Evolutionary conservation across 2,888 invertebrate species (phyloP).

Genomic region (Sclerodermus sp.): DNA sequence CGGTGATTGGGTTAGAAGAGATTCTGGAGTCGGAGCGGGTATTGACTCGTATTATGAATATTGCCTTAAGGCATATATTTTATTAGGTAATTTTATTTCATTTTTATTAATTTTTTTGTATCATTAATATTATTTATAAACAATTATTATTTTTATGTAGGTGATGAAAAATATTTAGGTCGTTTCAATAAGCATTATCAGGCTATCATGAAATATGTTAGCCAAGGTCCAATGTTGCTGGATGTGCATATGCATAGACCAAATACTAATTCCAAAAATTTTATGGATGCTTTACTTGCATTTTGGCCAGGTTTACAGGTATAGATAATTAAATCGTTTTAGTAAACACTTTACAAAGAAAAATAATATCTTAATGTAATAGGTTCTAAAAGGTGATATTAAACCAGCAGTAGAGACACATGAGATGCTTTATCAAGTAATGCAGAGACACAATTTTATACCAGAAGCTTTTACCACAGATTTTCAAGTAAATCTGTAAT

Average conservation of each 20-base stretch:
- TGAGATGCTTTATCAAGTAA: slow-evolving; percentile 98
- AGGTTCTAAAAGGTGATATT: slow-evolving; percentile 84
- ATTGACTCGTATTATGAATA: slow-evolving; percentile 99
- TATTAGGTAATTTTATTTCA: slow-evolving; percentile 64
- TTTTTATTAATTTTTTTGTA: not conserved
- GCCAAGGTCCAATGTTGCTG: slow-evolving; percentile 90
- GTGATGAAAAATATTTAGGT: slow-evolving; percentile 90
- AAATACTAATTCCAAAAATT: slow-evolving; percentile 89
- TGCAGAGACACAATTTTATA: slow-evolving; percentile 95
- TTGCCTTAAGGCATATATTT: slow-evolving; percentile 94
- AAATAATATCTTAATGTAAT: slow-evolving; percentile 7
- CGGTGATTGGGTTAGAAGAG: slow-evolving; percentile 96
- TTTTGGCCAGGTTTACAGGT: slow-evolving; percentile 99
- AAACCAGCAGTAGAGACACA: slow-evolving; percentile 98
- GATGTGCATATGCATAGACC: slow-evolving; percentile 98
- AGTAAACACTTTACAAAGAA: slow-evolving; percentile 42
- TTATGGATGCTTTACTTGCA: slow-evolving; percentile 95
- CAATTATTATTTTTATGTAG: slow-evolving; percentile 14
- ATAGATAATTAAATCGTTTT: too few species aligned
- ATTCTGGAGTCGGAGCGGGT: slow-evolving; percentile 98
- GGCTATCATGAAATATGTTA: slow-evolving; percentile 96
- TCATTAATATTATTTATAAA: not conserved
- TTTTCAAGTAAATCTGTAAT: slow-evolving; percentile 68
- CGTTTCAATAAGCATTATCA: slow-evolving; percentile 95
- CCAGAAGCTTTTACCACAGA: slow-evolving; percentile 99